Conservation (phyloP, 2,888 invertebrate species). For the Hypercompe scribonia region DNA sequence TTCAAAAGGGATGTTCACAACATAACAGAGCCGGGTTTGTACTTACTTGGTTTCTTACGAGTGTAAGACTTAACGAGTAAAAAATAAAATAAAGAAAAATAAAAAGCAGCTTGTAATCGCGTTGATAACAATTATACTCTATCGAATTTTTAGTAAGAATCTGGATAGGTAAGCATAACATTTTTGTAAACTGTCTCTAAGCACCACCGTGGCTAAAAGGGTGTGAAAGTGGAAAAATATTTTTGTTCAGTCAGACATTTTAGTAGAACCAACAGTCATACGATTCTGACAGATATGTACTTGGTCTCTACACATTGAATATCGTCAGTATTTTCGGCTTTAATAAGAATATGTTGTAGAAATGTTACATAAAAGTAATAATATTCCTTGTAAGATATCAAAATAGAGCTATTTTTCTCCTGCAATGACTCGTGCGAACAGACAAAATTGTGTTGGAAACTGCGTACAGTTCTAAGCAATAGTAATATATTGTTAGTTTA, state of each 20-base stretch:
- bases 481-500: constrained; percentile 46
- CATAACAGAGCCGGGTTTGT: background rate
- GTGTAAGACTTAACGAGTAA: background rate
- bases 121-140: background rate
- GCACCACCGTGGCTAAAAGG: background rate
- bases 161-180: background rate
- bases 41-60: background rate
- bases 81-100: background rate
- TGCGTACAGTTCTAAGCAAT: constrained; percentile 30
- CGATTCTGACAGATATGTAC: background rate
- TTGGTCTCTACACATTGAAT: background rate
- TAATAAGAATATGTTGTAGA: background rate
- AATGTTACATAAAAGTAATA: no score
- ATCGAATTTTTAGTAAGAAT: background rate
- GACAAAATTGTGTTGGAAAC: constrained; percentile 17
- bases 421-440: constrained; percentile 4
- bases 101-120: background rate
- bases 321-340: background rate
- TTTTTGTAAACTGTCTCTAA: background rate
- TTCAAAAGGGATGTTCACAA: background rate
- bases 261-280: background rate
- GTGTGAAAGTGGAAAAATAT: no score
- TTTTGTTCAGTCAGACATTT: background rate
- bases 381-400: no score
- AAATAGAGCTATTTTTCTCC: background rate